phyloP scores from a whole-genome alignment of 2,797 vertebrate genomes.

The Danionella dracula region DNA sequence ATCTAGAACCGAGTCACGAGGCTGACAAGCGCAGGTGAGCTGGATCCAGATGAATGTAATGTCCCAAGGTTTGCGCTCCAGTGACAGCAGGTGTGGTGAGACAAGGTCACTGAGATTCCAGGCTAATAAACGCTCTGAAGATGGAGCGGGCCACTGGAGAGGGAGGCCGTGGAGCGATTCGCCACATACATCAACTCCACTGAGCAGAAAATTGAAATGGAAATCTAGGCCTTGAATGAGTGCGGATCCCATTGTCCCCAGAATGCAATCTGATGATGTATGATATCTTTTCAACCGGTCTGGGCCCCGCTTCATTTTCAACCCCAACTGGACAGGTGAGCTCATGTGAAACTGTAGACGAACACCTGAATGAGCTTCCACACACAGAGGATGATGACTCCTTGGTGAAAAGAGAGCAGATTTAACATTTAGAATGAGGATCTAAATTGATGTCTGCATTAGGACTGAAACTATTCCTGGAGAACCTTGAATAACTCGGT shows the following conservation, averaged over 20 bases:
- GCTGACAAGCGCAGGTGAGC: neutral
- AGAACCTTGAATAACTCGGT: constrained; percentile 25
- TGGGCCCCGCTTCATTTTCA: constrained; percentile 52
- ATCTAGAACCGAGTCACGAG: no score
- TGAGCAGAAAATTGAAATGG: constrained; percentile 80
- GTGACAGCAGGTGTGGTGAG: constrained; percentile 43
- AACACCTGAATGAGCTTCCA: constrained; percentile 25
- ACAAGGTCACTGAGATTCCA: constrained; percentile 62
- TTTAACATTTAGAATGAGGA: constrained; percentile 2
- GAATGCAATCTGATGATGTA: constrained; percentile 69
- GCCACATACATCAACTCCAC: constrained; percentile 76
- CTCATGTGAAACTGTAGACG: constrained; percentile 39
- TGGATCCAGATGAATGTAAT: constrained; percentile 17
- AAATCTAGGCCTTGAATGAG: constrained; percentile 76
- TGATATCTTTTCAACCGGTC: constrained; percentile 71
- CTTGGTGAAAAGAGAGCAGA: constrained; percentile 7
- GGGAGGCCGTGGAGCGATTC: constrained; percentile 58
- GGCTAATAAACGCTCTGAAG: constrained; percentile 59
- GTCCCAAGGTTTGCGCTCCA: constrained; percentile 33
- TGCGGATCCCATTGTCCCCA: constrained; percentile 65
- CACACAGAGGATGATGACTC: constrained; percentile 31
- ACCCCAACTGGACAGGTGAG: constrained; percentile 40
- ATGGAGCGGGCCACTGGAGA: constrained; percentile 44
- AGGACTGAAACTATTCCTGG: no score
- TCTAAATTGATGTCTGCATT: constrained; percentile 25